These are phyloP conservation scores for Lasioglossum marginatum DNA, from an alignment of 2,888 invertebrate species.

Conservation along the genomic window DNA sequence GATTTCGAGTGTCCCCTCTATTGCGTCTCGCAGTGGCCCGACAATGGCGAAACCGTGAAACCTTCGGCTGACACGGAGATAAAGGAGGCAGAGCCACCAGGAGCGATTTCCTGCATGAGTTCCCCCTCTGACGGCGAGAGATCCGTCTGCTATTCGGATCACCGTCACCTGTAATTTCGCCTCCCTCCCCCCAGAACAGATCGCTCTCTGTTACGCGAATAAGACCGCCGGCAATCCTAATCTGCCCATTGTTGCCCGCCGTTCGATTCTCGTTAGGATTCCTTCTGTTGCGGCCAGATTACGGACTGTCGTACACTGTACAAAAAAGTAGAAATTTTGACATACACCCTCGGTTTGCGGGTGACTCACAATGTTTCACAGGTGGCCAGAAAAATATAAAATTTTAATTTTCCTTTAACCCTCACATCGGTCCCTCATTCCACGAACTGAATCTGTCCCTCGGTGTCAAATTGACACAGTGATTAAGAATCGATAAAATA, in stretches of 20 bases:
- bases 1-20: slow-evolving; percentile 71
- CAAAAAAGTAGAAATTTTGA: not conserved
- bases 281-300: not conserved
- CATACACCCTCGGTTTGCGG: no score
- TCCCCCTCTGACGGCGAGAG: slow-evolving; percentile 63
- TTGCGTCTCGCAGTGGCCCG: slow-evolving; percentile 19
- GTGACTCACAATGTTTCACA: no score
- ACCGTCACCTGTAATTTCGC: slow-evolving; percentile 84
- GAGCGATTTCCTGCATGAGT: slow-evolving; percentile 83
- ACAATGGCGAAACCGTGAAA: slow-evolving; percentile 42
- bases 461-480: no score
- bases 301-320: not conserved
- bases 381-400: no score
- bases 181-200: slow-evolving; percentile 55
- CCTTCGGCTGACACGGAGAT: slow-evolving; percentile 3
- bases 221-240: slow-evolving; percentile 58
- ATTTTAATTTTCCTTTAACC: no score
- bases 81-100: slow-evolving; percentile 73
- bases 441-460: no score
- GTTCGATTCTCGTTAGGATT: slow-evolving; percentile 5
- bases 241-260: slow-evolving; percentile 70
- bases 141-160: slow-evolving; percentile 81
- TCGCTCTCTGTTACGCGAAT: slow-evolving; percentile 75
- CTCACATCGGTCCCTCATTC: no score
- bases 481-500: no score